Conservation (phyloP, 2,113 vertebrate genomes). For the Mola mola region DNA sequence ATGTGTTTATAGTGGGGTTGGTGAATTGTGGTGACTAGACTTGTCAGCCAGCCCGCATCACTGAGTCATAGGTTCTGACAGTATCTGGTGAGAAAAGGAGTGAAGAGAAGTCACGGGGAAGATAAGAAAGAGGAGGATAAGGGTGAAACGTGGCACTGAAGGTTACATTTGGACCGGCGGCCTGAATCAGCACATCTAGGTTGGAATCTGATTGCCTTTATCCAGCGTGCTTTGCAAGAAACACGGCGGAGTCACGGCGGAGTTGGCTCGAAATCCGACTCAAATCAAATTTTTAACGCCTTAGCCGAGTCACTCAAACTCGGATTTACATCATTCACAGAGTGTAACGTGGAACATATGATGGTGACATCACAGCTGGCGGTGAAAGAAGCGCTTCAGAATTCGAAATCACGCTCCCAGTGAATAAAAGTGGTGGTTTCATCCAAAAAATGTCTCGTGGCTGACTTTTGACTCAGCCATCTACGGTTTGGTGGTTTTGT, state of each 20-base stretch:
- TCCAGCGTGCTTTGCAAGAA: constrained; percentile 6
- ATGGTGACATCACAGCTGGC: constrained; percentile 49
- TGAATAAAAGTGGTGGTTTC: too few relatives aligned
- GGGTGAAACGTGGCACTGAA: neutral
- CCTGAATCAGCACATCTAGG: constrained; percentile 22
- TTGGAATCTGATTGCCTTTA: constrained; percentile 48
- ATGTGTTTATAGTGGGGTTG: constrained; percentile 7
- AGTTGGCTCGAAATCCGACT: constrained; percentile 52
- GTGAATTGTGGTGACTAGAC: constrained; percentile 27
- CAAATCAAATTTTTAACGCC: constrained; percentile 46
- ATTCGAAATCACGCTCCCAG: too few relatives aligned
- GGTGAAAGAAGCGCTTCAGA: neutral
- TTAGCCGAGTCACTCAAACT: constrained; percentile 25
- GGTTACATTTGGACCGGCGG: constrained; percentile 22
- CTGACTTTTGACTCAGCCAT: too few relatives aligned
- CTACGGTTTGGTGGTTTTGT: too few relatives aligned
- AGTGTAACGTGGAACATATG: constrained; percentile 57
- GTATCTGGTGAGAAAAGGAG: constrained; percentile 7
- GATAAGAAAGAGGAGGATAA: neutral
- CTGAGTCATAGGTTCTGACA: constrained; percentile 39
- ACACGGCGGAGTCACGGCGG: neutral
- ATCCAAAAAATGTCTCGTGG: too few relatives aligned
- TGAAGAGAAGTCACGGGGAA: neutral
- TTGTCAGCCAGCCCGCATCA: constrained; percentile 19
- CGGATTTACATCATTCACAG: constrained; percentile 32